phyloP scores from a whole-genome alignment of 1,140 invertebrate genomes.

The Reticulitermes speratus region DNA sequence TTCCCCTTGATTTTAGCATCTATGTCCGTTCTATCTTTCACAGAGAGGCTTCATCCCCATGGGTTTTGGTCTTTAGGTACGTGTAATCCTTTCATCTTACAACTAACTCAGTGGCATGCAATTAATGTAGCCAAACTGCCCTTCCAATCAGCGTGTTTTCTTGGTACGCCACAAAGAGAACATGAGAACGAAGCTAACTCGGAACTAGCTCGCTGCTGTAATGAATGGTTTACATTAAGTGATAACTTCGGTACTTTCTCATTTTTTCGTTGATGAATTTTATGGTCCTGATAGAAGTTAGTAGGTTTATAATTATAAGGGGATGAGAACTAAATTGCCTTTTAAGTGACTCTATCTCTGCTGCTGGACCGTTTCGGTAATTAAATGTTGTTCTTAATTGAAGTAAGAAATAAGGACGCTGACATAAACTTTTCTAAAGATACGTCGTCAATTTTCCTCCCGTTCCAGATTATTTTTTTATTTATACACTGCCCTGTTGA shows the following conservation, averaged over 20 bases:
- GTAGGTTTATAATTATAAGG: not conserved
- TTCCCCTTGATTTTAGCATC: too few species aligned
- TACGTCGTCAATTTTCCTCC: too few species aligned
- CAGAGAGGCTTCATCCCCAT: too few species aligned
- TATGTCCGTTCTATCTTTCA: too few species aligned
- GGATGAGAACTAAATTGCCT: conserved; percentile 2
- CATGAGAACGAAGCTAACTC: not conserved
- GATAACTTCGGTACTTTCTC: not conserved
- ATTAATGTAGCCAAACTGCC: not conserved
- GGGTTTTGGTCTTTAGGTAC: too few species aligned
- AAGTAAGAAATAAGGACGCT: not conserved
- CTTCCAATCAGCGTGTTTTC: not conserved
- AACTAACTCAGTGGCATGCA: not conserved
- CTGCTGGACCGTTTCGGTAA: not conserved
- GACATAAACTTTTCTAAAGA: not conserved
- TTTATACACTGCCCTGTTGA: too few species aligned
- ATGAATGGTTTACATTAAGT: not conserved
- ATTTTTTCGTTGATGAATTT: not conserved
- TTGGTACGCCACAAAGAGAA: not conserved
- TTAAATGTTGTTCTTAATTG: not conserved
- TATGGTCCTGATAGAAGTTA: not conserved
- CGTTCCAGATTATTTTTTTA: too few species aligned
- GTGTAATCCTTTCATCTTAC: too few species aligned
- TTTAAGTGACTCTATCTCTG: not conserved
- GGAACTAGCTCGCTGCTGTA: not conserved